These are phyloP conservation scores for Leucania comma DNA, from an alignment of 2,888 invertebrate genomes.

Conservation along the genomic window DNA sequence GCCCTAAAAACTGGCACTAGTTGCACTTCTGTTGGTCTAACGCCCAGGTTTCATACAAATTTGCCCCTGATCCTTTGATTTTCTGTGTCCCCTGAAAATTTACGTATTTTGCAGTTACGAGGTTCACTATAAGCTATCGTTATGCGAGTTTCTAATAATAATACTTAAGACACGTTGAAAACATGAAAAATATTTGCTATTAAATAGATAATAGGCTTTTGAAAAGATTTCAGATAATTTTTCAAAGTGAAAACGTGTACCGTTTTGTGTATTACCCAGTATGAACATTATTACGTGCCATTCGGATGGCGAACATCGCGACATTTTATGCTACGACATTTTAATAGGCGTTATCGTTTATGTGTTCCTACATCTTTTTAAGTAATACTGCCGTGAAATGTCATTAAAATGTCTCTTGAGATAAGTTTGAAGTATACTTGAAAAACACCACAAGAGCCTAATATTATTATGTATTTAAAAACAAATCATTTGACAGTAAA, in stretches of 20 bases:
- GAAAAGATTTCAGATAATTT: conserved; percentile 27
- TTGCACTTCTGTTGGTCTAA: too few relatives aligned
- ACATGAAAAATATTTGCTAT: conserved; percentile 1
- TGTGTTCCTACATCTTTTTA: not conserved
- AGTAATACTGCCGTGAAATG: not conserved
- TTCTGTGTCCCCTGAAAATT: too few relatives aligned
- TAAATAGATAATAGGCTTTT: conserved; percentile 3
- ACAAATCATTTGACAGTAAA: too few relatives aligned
- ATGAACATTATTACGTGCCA: conserved; percentile 3
- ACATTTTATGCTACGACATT: conserved; percentile 8
- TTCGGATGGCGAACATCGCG: not conserved
- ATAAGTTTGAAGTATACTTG: not conserved
- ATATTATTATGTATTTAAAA: too few relatives aligned
- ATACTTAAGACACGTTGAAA: conserved; percentile 12
- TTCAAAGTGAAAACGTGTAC: conserved; percentile 14
- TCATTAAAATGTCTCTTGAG: not conserved
- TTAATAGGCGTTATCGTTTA: not conserved
- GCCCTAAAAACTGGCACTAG: too few relatives aligned
- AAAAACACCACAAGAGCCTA: not conserved
- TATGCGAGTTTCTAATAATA: too few relatives aligned
- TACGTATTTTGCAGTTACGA: too few relatives aligned
- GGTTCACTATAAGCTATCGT: too few relatives aligned
- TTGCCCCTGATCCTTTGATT: too few relatives aligned
- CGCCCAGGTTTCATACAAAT: too few relatives aligned
- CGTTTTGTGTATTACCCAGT: not conserved